Evolutionary conservation across 1,140 invertebrate genomes (phyloP).

Genomic region (Penaeus vannamei): DNA sequence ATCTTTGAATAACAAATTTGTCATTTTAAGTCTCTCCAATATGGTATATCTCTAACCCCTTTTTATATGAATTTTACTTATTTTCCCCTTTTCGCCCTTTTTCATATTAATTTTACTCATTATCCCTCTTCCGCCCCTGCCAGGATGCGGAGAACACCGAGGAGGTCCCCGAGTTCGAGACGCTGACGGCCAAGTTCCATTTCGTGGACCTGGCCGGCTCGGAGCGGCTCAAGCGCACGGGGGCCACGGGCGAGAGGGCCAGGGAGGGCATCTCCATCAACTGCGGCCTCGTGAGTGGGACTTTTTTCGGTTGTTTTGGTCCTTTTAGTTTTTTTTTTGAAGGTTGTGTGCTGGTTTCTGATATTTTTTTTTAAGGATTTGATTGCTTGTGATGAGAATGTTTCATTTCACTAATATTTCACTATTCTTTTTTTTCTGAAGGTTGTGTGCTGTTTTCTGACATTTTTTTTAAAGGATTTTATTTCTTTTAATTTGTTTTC

Average conservation of each 20-base stretch:
- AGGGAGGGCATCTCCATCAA: slow-evolving; percentile 96
- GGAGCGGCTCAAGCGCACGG: slow-evolving; percentile 94
- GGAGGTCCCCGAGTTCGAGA: slow-evolving; percentile 78
- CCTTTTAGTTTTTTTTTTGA: slow-evolving; percentile 56
- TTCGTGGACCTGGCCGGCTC: slow-evolving; percentile 98
- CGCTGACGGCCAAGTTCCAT: slow-evolving; percentile 92
- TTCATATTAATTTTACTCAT: background rate
- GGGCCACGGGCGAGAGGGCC: slow-evolving; percentile 86
- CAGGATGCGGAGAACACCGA: slow-evolving; percentile 44
- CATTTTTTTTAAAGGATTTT: no score
- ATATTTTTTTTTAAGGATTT: no score
- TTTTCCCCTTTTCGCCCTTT: background rate
- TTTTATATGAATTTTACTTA: no score
- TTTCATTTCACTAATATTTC: no score
- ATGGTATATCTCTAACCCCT: no score
- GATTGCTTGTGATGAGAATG: no score
- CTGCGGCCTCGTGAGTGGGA: slow-evolving; percentile 81
- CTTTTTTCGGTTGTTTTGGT: slow-evolving; percentile 49
- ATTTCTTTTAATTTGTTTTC: no score
- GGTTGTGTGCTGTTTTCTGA: no score
- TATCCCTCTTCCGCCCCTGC: background rate
- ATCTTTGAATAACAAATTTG: no score
- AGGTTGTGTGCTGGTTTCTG: no score
- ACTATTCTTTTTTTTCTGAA: no score
- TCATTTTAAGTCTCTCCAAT: no score